phyloP scores from a whole-genome alignment of 2,113 vertebrate species.

The Periophthalmodon schlosseri region DNA sequence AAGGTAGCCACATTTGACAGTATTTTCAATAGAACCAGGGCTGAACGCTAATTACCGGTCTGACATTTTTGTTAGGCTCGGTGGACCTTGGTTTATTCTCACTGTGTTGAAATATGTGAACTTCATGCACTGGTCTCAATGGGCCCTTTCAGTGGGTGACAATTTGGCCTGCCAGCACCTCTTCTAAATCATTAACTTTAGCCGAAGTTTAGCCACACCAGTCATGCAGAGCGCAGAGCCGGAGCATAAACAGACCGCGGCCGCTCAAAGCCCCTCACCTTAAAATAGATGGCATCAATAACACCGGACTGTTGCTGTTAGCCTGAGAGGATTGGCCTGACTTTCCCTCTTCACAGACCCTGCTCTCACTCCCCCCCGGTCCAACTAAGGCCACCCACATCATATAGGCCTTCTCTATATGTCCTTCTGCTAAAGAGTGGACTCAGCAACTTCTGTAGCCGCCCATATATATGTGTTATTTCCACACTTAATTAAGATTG shows the following conservation, averaged over 20 bases:
- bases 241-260: constrained; percentile 11
- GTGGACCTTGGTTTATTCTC: constrained; percentile 6
- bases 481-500: constrained; percentile 11
- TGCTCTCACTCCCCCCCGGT: constrained; percentile 47
- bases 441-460: constrained; percentile 54
- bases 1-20: background rate
- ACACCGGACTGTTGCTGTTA: constrained; percentile 66
- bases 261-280: constrained; percentile 55
- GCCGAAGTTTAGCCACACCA: constrained; percentile 33
- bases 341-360: constrained; percentile 52
- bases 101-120: constrained; percentile 38
- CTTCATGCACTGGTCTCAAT: constrained; percentile 55
- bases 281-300: constrained; percentile 73
- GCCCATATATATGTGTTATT: constrained; percentile 12
- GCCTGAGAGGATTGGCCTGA: constrained; percentile 60
- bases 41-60: constrained; percentile 28
- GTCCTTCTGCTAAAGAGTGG: constrained; percentile 34
- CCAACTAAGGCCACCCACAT: constrained; percentile 63
- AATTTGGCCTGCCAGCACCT: constrained; percentile 66
- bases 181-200: constrained; percentile 67
- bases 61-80: constrained; percentile 6
- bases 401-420: constrained; percentile 55
- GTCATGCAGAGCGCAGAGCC: constrained; percentile 14
- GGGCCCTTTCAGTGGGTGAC: constrained; percentile 62
- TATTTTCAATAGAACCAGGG: constrained; percentile 17